A percentile compares a stretch with the other conserved stretches of the same genome.
Evolutionary conservation across 2,113 vertebrate genomes (phyloP).

Genomic region (Electrona antarctica): DNA sequence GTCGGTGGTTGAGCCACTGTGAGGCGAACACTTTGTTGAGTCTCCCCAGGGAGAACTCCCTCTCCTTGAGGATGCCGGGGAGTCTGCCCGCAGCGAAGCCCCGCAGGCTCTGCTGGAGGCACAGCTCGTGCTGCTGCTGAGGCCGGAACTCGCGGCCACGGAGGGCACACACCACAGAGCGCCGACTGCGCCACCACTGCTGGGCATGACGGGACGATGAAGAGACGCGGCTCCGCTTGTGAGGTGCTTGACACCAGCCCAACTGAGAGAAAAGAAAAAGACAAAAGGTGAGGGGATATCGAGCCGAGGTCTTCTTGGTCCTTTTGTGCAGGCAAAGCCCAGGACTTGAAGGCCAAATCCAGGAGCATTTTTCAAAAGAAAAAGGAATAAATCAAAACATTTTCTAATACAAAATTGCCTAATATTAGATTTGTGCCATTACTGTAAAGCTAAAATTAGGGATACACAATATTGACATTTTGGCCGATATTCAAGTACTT

Average conservation of each 20-base stretch:
- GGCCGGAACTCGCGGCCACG: constrained; percentile 90
- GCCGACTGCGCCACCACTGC: constrained; percentile 79
- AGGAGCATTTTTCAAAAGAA: neutral
- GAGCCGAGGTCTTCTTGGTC: too few species aligned
- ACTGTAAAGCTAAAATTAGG: too few species aligned
- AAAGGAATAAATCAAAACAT: neutral
- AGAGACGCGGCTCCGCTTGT: constrained; percentile 81
- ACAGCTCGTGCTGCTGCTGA: constrained; percentile 87
- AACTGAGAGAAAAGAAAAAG: constrained; percentile 44
- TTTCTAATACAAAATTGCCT: too few species aligned
- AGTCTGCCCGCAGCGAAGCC: constrained; percentile 91
- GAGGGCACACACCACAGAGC: constrained; percentile 91
- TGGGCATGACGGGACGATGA: constrained; percentile 79
- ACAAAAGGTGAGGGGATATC: neutral
- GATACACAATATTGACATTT: too few species aligned
- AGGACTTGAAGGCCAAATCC: neutral
- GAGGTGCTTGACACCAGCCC: constrained; percentile 75
- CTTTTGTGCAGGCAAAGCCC: too few species aligned
- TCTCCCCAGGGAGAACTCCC: constrained; percentile 91
- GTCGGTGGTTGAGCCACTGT: constrained; percentile 97
- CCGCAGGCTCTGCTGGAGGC: constrained; percentile 84
- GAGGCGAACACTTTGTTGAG: constrained; percentile 99
- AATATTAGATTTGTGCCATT: too few species aligned
- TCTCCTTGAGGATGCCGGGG: constrained; percentile 90
- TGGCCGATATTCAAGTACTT: too few species aligned